Conservation (phyloP, 2,888 invertebrate genomes). For the Clusia tigrina region DNA sequence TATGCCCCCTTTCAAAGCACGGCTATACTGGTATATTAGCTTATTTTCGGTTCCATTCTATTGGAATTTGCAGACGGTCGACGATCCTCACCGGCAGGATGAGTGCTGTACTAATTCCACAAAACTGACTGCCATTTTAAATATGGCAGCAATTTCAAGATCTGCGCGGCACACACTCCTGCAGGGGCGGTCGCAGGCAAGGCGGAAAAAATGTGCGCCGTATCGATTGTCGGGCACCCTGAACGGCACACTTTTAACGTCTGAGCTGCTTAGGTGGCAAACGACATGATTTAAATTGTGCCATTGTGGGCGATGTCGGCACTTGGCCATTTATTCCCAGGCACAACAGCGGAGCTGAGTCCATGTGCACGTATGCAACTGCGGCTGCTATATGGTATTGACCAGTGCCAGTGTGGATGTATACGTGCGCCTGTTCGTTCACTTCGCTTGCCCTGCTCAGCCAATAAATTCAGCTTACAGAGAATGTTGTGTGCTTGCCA, state of each 20-base stretch:
- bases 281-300: neutral
- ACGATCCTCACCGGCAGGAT: no score
- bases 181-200: no score
- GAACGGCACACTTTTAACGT: neutral
- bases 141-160: no score
- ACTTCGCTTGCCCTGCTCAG: neutral
- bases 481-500: neutral
- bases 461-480: slow-evolving; percentile 3
- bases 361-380: neutral
- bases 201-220: neutral
- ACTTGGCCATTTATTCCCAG: slow-evolving; percentile 2
- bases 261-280: neutral
- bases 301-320: neutral
- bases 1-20: no score
- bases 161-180: no score
- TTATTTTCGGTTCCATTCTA: no score
- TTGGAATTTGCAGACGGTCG: no score
- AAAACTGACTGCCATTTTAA: no score
- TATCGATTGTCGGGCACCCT: slow-evolving; percentile 1
- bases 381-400: neutral
- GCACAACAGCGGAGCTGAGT: no score
- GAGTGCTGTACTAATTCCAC: no score
- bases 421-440: no score
- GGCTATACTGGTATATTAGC: no score
- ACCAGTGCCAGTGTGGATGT: neutral